Evolutionary conservation across 2,113 vertebrate genomes (phyloP).

Genomic region (Urocolius indicus): DNA sequence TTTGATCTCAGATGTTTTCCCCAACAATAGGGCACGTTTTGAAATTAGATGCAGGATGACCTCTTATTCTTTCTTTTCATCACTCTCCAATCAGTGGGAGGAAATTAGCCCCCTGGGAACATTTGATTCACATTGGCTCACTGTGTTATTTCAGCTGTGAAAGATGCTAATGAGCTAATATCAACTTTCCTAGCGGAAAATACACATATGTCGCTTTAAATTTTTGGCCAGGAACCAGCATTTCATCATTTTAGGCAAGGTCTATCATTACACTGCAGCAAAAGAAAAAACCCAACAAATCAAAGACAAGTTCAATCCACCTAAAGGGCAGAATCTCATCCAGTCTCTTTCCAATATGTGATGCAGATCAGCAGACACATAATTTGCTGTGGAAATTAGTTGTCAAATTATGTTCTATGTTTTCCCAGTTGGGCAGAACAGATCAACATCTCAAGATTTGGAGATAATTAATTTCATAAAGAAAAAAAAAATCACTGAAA

Average conservation of each 20-base stretch:
- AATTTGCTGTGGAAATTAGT: slow-evolving; percentile 38
- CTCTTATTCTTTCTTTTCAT: slow-evolving; percentile 62
- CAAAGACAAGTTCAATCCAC: background rate
- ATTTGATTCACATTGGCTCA: slow-evolving; percentile 18
- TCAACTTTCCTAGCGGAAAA: slow-evolving; percentile 49
- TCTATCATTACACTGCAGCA: background rate
- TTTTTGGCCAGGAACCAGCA: slow-evolving; percentile 55
- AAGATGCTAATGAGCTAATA: slow-evolving; percentile 72
- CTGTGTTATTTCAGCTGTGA: slow-evolving; percentile 73
- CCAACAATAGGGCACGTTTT: background rate
- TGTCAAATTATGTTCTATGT: slow-evolving; percentile 2
- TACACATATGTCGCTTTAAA: slow-evolving; percentile 36
- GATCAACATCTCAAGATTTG: background rate
- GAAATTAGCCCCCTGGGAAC: slow-evolving; percentile 59
- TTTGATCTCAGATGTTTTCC: slow-evolving; percentile 37
- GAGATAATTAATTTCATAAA: slow-evolving; percentile 38
- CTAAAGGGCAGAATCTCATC: background rate
- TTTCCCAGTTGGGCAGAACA: slow-evolving; percentile 8
- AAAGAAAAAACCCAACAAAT: background rate
- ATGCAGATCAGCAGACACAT: background rate
- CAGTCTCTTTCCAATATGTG: background rate
- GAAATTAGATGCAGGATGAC: slow-evolving; percentile 53
- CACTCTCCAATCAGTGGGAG: slow-evolving; percentile 55
- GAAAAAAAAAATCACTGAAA: background rate
- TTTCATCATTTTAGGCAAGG: slow-evolving; percentile 39